phyloP scores from a whole-genome alignment of 2,113 vertebrate species.

The Merops nubicus region DNA sequence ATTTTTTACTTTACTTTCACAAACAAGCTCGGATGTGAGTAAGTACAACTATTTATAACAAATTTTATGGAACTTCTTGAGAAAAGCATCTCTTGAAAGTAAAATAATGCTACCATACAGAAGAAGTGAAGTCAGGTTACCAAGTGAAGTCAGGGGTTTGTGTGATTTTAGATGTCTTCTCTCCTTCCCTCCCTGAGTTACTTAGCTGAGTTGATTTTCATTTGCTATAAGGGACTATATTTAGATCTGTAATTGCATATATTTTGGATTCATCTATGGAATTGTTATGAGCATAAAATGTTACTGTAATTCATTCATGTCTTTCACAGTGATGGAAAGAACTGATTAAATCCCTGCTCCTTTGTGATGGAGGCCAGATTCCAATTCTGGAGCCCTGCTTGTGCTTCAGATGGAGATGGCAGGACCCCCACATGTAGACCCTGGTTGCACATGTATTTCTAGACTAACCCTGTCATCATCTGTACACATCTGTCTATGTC shows the following conservation, averaged over 20 bases:
- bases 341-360: neutral
- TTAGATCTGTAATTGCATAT: slow-evolving; percentile 25
- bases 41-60: neutral
- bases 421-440: neutral
- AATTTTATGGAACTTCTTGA: neutral
- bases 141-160: neutral
- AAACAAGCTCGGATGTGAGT: neutral
- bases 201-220: neutral
- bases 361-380: neutral
- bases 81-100: neutral
- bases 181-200: neutral
- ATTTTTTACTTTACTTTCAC: neutral
- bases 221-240: neutral
- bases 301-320: slow-evolving; percentile 6
- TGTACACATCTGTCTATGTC: neutral
- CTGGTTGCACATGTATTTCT: neutral
- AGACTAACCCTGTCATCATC: neutral
- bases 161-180: neutral
- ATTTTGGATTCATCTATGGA: slow-evolving; percentile 12
- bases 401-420: neutral
- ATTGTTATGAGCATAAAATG: neutral
- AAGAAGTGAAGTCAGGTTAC: neutral
- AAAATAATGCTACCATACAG: neutral
- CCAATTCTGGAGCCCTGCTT: neutral
- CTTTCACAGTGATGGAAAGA: neutral